phyloP scores from a whole-genome alignment of 2,113 vertebrate genomes.

The Chloropsis hardwickii region DNA sequence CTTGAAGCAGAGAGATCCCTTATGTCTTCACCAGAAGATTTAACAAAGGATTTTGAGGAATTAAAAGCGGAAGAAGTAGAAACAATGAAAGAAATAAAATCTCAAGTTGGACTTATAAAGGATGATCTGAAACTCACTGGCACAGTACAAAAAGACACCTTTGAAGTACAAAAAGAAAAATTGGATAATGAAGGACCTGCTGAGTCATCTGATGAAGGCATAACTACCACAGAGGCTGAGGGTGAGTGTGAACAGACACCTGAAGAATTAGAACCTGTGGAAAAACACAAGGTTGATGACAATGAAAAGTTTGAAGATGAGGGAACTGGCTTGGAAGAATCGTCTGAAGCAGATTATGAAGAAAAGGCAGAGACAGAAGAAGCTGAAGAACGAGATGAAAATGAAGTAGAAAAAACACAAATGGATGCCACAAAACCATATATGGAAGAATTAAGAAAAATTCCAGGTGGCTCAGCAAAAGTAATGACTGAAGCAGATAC shows the following conservation, averaged over 20 bases:
- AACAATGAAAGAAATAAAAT: conserved; percentile 73
- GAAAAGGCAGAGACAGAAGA: conserved; percentile 92
- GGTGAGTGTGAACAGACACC: conserved; percentile 88
- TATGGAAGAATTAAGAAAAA: background rate
- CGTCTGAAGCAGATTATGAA: conserved; percentile 87
- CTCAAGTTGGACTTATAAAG: conserved; percentile 62
- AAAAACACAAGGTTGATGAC: conserved; percentile 78
- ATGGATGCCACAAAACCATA: conserved; percentile 45
- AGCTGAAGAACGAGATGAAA: conserved; percentile 81
- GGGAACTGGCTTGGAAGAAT: conserved; percentile 89
- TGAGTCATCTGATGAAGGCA: conserved; percentile 91
- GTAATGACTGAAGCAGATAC: conserved; percentile 31
- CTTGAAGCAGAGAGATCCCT: conserved; percentile 83
- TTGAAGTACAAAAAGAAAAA: conserved; percentile 81
- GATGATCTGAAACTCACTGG: conserved; percentile 69
- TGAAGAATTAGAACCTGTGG: conserved; percentile 81
- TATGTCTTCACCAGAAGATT: conserved; percentile 95
- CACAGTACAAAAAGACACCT: conserved; percentile 70
- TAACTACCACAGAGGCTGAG: conserved; percentile 90
- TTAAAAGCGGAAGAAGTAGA: conserved; percentile 83
- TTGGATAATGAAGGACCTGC: conserved; percentile 75
- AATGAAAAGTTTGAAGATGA: conserved; percentile 92
- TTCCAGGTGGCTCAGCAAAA: conserved; percentile 39
- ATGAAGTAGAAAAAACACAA: conserved; percentile 46
- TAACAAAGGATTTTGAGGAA: conserved; percentile 95